Percentiles rank a stretch among this genome's conserved stretches.
Conservation (phyloP, 2,113 vertebrate species). For the Rattus norvegicus region DNA sequence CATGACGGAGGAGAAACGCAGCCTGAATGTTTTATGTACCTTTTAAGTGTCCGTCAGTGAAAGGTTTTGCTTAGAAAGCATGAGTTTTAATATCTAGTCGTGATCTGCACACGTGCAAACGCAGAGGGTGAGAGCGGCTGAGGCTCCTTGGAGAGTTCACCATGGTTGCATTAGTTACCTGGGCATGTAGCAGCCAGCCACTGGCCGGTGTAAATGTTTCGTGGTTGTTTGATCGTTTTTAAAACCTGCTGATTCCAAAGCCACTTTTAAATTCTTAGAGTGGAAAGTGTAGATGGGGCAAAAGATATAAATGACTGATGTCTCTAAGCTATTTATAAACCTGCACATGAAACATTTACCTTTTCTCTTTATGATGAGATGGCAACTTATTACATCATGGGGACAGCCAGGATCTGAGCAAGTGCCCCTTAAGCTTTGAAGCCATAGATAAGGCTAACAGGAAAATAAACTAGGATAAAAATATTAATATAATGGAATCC, state of each 20-base stretch:
- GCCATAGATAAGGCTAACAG: conserved; percentile 81
- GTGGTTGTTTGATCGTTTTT: conserved; percentile 31
- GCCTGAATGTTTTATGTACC: conserved; percentile 74
- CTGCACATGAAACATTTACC: conserved; percentile 39
- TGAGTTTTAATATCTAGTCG: conserved; percentile 74
- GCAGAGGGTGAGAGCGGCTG: background rate
- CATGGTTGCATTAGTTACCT: background rate
- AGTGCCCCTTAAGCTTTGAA: conserved; percentile 83
- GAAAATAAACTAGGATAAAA: conserved; percentile 77
- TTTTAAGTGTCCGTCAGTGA: conserved; percentile 73
- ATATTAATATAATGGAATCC: conserved; percentile 58
- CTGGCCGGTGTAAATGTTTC: conserved; percentile 24
- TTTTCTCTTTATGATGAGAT: conserved; percentile 66
- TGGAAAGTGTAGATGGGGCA: conserved; percentile 38
- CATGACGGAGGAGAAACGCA: conserved; percentile 72
- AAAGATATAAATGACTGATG: conserved; percentile 30
- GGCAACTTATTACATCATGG: conserved; percentile 68
- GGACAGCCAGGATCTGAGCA: conserved; percentile 73
- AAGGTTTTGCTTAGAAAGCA: conserved; percentile 74
- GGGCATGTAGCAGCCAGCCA: conserved; percentile 47
- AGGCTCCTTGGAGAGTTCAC: background rate
- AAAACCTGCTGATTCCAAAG: conserved; percentile 75
- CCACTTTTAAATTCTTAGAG: conserved; percentile 63
- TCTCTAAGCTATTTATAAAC: conserved; percentile 64
- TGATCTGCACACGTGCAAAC: conserved; percentile 69